Evolutionary conservation across 2,113 vertebrate genomes (phyloP).

Genomic region (Delphinapterus leucas): DNA sequence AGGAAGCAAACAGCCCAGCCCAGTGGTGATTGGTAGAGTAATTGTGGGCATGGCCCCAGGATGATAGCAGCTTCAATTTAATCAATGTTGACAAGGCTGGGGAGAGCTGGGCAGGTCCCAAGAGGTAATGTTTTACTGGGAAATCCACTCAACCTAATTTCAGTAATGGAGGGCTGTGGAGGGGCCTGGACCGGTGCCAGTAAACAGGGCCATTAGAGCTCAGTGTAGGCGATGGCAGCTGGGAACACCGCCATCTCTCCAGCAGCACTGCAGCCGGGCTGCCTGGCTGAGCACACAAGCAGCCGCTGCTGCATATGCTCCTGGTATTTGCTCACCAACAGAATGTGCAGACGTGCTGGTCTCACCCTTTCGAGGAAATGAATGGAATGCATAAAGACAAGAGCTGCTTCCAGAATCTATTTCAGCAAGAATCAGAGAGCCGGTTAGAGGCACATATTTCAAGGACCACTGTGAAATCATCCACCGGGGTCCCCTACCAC

Average conservation of each 20-base stretch:
- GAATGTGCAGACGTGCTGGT: conserved; percentile 18
- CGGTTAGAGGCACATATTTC: not conserved
- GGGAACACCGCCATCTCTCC: conserved; percentile 74
- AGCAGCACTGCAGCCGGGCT: conserved; percentile 58
- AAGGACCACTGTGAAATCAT: not conserved
- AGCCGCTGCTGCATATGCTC: conserved; percentile 73
- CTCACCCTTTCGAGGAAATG: conserved; percentile 75
- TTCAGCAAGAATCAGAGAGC: not conserved
- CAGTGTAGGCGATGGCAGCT: conserved; percentile 74
- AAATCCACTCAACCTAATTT: conserved; percentile 89
- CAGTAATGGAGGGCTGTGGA: conserved; percentile 84
- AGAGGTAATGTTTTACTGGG: conserved; percentile 85
- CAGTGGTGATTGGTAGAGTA: conserved; percentile 77
- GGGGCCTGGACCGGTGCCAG: conserved; percentile 82
- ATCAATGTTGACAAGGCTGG: conserved; percentile 86
- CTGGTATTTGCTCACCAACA: conserved; percentile 66
- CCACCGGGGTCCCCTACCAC: not conserved
- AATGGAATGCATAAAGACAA: conserved; percentile 59
- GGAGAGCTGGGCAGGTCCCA: conserved; percentile 84
- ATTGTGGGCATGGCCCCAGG: conserved; percentile 80
- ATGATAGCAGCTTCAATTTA: conserved; percentile 83
- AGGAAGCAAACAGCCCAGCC: conserved; percentile 73
- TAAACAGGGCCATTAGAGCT: conserved; percentile 80
- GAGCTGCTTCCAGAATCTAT: not conserved
- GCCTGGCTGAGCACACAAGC: conserved; percentile 62